These are phyloP conservation scores for Dryas iulia DNA, from an alignment of 1,140 invertebrate species.

Conservation along the genomic window DNA sequence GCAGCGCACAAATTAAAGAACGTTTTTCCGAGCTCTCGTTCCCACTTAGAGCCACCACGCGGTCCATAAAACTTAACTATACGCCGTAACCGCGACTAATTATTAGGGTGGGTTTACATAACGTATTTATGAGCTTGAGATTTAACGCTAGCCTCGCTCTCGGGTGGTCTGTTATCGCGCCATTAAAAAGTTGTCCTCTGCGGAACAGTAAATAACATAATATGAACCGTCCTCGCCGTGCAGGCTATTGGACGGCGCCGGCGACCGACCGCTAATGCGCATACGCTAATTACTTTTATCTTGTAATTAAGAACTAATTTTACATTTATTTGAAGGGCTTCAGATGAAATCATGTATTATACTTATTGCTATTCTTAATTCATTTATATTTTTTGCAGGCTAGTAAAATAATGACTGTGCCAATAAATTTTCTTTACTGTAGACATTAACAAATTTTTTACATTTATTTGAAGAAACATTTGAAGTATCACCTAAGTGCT, in stretches of 20 bases:
- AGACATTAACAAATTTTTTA: background rate
- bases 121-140: slow-evolving; percentile 77
- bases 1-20: slow-evolving; percentile 73
- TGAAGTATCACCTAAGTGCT: background rate
- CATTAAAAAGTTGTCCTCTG: slow-evolving; percentile 77
- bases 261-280: background rate
- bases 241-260: background rate
- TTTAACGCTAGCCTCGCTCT: slow-evolving; percentile 68
- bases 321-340: background rate
- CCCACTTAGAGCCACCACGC: slow-evolving; percentile 56
- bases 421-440: too few relatives aligned
- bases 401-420: too few relatives aligned
- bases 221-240: slow-evolving; percentile 38
- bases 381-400: background rate
- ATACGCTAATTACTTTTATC: background rate
- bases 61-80: slow-evolving; percentile 76
- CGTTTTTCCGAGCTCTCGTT: slow-evolving; percentile 69
- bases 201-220: slow-evolving; percentile 68
- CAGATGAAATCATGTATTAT: background rate
- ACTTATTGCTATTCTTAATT: background rate
- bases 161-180: slow-evolving; percentile 76
- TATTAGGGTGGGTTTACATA: slow-evolving; percentile 79
- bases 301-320: background rate
- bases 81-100: slow-evolving; percentile 76
- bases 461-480: too few relatives aligned